These are phyloP conservation scores for Oncorhynchus clarkii DNA, from an alignment of 2,113 vertebrate species.

Conservation along the genomic window DNA sequence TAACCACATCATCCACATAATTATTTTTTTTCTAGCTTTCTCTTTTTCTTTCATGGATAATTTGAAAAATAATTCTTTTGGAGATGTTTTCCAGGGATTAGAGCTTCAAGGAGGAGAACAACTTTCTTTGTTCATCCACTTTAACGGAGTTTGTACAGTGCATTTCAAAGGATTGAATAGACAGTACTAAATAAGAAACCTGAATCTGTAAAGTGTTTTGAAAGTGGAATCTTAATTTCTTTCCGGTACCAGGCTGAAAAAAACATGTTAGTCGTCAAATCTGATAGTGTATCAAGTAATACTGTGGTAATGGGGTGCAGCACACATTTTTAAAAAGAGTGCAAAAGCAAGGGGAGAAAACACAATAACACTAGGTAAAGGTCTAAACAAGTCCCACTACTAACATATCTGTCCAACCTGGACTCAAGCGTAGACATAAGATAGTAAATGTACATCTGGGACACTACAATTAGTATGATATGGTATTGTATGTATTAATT, in stretches of 20 bases:
- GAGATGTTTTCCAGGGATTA: constrained; percentile 16
- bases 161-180: not conserved
- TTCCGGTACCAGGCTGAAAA: not conserved
- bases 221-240: not conserved
- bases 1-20: constrained; percentile 28
- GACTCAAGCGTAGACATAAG: too few relatives aligned
- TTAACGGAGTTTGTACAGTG: not conserved
- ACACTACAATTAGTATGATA: too few relatives aligned
- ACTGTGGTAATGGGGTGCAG: too few relatives aligned
- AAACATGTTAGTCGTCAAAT: not conserved
- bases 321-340: too few relatives aligned
- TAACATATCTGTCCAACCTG: too few relatives aligned
- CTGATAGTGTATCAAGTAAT: too few relatives aligned
- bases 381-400: too few relatives aligned
- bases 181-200: not conserved
- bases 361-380: too few relatives aligned
- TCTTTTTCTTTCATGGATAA: constrained; percentile 17
- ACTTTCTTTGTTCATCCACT: constrained; percentile 5
- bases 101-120: constrained; percentile 5
- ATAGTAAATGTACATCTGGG: too few relatives aligned
- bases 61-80: constrained; percentile 29
- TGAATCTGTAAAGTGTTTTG: not conserved
- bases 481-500: too few relatives aligned
- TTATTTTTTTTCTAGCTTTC: not conserved
- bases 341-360: too few relatives aligned